Base-by-base conservation (phyloP, 2,113 vertebrate species). In the Spilogale gracilis region DNA sequence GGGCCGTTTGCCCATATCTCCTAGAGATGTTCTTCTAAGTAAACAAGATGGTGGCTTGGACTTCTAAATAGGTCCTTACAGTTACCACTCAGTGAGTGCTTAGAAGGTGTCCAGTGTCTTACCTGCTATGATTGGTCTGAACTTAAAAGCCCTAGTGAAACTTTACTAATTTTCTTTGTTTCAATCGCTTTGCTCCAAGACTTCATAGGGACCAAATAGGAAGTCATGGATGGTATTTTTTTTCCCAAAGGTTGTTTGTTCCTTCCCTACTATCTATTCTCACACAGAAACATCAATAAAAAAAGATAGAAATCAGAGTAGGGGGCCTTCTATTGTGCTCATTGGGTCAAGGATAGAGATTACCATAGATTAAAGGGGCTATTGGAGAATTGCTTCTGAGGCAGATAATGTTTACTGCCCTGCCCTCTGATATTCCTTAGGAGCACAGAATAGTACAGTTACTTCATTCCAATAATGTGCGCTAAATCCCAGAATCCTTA, bases 251-350 rank as follows among this genome's bases (percentile, higher is more conserved):
- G n/a, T 81, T 67, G 3, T 93, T 97, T 95, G 38, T 14, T 96
- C 17, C 27, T 61, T 93, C 16, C 12, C 27, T 76, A 48, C 17
- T 89, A 69, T 91, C 45, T 83, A 8, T 83, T 83, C 84, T 30
- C 61, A 85, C 16, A 81, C 6, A 90, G 58, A 95, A 93, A 50
- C 48, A 89, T 91, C 52, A 96, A 82, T 96, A 92, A 56, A 90
- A 93, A 92, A 32, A 86, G 43, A 94, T 48, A 74, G 9, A 73
- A 23, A 91, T 81, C 71, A 89, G 18, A 83, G 30, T 23, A 89
- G 52, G 18, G 48, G 13, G 52, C 6, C 2, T 60, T 80, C n/a
- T 76, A 27, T 27, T 86, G 50, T 79, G 9, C 86, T 86, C 56
- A 10, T 91, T 96, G 91, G 23, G 56, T 95, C 61, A 61, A 89